Conservation (phyloP, 2,888 invertebrate species). For the Pachycephus smyrnensis region DNA sequence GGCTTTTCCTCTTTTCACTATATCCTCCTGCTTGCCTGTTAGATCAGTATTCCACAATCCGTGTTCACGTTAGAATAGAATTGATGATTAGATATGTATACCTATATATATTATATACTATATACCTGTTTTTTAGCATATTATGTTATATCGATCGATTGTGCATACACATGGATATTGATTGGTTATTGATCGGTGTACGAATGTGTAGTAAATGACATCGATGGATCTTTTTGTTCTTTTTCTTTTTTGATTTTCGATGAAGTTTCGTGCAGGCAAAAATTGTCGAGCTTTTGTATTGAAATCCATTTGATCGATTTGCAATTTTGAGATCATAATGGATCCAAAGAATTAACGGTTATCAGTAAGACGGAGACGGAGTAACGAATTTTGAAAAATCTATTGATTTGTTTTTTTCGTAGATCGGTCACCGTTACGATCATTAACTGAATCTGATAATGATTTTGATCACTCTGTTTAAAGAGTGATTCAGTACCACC, state of each 20-base stretch:
- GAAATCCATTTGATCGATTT: too few species aligned
- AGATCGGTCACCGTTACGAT: background rate
- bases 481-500: background rate
- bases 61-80: slow-evolving; percentile 19
- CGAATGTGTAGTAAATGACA: background rate
- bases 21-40: background rate
- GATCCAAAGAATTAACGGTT: background rate
- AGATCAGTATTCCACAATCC: slow-evolving; percentile 13
- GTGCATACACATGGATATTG: slow-evolving; percentile 13
- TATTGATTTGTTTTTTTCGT: background rate
- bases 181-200: slow-evolving; percentile 20
- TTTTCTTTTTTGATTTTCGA: background rate
- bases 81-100: slow-evolving; percentile 15
- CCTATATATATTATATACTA: slow-evolving; percentile 18
- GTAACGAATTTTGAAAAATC: too few species aligned
- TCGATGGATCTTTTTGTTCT: background rate
- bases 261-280: background rate
- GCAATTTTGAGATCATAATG: background rate
- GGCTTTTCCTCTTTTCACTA: background rate
- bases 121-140: background rate
- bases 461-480: background rate
- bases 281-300: too few species aligned
- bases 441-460: background rate
- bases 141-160: background rate
- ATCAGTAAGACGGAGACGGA: background rate